phyloP scores from a whole-genome alignment of 2,113 vertebrate genomes.

The Paralichthys olivaceus region DNA sequence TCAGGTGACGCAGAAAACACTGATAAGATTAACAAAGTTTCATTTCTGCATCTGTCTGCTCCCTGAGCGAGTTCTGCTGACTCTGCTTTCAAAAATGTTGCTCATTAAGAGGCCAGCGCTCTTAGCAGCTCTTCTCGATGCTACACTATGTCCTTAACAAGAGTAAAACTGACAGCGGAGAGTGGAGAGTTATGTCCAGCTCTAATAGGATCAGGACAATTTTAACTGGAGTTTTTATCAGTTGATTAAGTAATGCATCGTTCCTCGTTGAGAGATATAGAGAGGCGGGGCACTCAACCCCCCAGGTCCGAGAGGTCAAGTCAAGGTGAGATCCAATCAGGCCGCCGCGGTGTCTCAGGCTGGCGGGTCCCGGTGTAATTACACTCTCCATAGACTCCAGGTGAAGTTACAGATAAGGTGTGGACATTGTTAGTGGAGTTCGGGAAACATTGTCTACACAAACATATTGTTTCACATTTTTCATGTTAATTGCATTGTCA shows the following conservation, averaged over 20 bases:
- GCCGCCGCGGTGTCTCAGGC: constrained; percentile 51
- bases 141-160: constrained; percentile 53
- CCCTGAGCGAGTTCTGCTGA: constrained; percentile 55
- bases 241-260: constrained; percentile 81
- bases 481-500: constrained; percentile 80
- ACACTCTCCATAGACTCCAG: constrained; percentile 44
- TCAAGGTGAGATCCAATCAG: constrained; percentile 85
- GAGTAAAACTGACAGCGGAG: constrained; percentile 49
- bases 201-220: constrained; percentile 78
- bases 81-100: constrained; percentile 46
- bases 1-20: constrained; percentile 21
- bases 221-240: constrained; percentile 81
- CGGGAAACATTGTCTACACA: constrained; percentile 54
- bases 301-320: constrained; percentile 69
- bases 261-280: constrained; percentile 62
- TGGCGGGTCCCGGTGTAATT: constrained; percentile 69
- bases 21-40: constrained; percentile 29
- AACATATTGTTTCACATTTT: constrained; percentile 75
- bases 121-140: constrained; percentile 13
- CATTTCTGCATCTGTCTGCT: constrained; percentile 11
- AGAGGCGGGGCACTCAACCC: constrained; percentile 59
- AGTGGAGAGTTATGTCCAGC: constrained; percentile 73
- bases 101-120: constrained; percentile 49
- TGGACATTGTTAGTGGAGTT: constrained; percentile 55
- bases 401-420: constrained; percentile 68